Evolutionary conservation across 2,888 invertebrate genomes (phyloP), one percentile per base, ranked within the genome.

Genomic region (Adela reaumurella): DNA sequence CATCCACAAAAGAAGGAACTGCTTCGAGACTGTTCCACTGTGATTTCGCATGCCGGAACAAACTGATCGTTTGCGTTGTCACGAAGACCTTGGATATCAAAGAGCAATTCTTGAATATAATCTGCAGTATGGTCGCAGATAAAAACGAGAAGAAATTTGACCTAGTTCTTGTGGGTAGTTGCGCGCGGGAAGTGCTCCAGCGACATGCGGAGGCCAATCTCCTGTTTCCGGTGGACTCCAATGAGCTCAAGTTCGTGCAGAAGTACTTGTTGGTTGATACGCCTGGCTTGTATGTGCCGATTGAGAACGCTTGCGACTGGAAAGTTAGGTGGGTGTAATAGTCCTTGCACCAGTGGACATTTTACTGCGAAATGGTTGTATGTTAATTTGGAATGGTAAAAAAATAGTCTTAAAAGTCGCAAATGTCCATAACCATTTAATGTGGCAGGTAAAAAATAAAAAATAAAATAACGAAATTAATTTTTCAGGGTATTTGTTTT

Each of bases 291-390:
- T 78, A 78, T 54, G 63, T 76, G 52, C 70, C 77, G 2, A 51
- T 68, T 2, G 67, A 69, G 46, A 78, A 79, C 55, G 53, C 58
- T 0, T 69, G 58, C 53, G 65, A 63, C 0, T 80, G 80, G 80
- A 56, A 51, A 3, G 69, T 79, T 41, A 70, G 70, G 78, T 78
- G 46, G 46, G 35, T 48, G n/a, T n/a, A n/a, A n/a, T n/a, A n/a
- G n/a, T n/a, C n/a, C n/a, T n/a, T n/a, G n/a, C n/a, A n/a, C n/a
- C n/a, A 14, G 19, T 17, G 28, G n/a, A n/a, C n/a, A n/a, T n/a
- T n/a, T n/a, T n/a, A n/a, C n/a, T n/a, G n/a, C n/a, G n/a, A n/a
- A n/a, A n/a, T n/a, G n/a, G n/a, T n/a, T n/a, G n/a, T n/a, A n/a
- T n/a, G n/a, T n/a, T n/a, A n/a, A n/a, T n/a, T n/a, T n/a, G n/a